Percentiles rank a stretch among this genome's conserved stretches.
Evolutionary conservation across 2,113 vertebrate species (phyloP).

Genomic region (Silurus asotus): DNA sequence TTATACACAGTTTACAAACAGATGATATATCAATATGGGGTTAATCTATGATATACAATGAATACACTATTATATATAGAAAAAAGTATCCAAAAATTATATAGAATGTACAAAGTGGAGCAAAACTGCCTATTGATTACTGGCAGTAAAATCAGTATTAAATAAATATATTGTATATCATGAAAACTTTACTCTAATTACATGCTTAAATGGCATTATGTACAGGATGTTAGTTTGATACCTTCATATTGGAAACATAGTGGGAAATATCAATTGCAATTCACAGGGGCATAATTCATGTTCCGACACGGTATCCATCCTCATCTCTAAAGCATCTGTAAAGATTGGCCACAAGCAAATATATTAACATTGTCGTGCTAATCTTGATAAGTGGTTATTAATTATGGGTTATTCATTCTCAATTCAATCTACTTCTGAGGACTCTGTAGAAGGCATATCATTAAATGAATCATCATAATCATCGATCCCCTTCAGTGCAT

Average conservation of each 20-base stretch:
- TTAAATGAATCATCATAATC: background rate
- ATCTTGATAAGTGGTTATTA: conserved; percentile 1
- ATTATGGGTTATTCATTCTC: background rate
- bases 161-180: background rate
- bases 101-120: too few species aligned
- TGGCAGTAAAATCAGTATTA: too few species aligned
- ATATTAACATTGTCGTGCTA: background rate
- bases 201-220: background rate
- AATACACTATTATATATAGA: too few species aligned
- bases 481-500: background rate
- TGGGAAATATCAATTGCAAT: background rate
- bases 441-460: background rate
- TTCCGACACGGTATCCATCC: background rate
- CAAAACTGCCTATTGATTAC: too few species aligned
- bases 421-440: background rate
- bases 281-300: background rate
- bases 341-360: background rate
- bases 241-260: background rate
- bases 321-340: background rate
- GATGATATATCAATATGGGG: too few species aligned
- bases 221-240: background rate
- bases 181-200: background rate
- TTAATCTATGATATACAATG: too few species aligned
- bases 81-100: too few species aligned
- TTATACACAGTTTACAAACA: too few species aligned